These are phyloP conservation scores for Eumacrocentrus americanus DNA, from an alignment of 2,888 invertebrate species.

Conservation along the genomic window DNA sequence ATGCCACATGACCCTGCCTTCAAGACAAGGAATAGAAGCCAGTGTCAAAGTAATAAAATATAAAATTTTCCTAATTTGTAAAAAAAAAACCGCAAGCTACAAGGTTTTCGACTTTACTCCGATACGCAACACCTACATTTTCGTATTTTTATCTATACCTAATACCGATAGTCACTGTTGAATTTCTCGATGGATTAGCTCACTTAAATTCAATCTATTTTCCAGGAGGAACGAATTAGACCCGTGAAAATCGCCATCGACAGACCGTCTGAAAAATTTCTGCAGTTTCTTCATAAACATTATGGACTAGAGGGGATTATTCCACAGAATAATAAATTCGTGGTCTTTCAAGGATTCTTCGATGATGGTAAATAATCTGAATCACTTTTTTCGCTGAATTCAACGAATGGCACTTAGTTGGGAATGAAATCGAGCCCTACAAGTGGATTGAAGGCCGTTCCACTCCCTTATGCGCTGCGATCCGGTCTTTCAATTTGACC, in stretches of 20 bases:
- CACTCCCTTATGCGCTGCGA: conserved; percentile 33
- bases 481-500: conserved; percentile 33
- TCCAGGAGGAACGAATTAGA: conserved; percentile 70
- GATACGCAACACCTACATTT: no score
- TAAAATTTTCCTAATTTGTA: no score
- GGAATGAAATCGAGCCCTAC: conserved; percentile 24
- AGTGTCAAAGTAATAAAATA: no score
- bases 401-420: background rate
- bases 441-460: conserved; percentile 39
- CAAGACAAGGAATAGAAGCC: no score
- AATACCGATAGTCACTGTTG: no score
- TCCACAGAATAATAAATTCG: conserved; percentile 87
- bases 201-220: conserved; percentile 2
- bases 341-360: conserved; percentile 84
- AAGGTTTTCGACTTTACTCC: no score
- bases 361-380: conserved; percentile 50
- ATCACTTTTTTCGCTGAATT: background rate
- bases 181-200: conserved; percentile 10
- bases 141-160: no score
- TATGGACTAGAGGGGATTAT: conserved; percentile 72
- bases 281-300: conserved; percentile 84
- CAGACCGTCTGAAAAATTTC: conserved; percentile 87
- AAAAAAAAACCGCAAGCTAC: no score
- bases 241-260: conserved; percentile 87
- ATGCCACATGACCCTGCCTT: no score